Evolutionary conservation across 2,113 vertebrate species (phyloP), one percentile per base, ranked within the genome.

Genomic region (Vulpes ferrilata): DNA sequence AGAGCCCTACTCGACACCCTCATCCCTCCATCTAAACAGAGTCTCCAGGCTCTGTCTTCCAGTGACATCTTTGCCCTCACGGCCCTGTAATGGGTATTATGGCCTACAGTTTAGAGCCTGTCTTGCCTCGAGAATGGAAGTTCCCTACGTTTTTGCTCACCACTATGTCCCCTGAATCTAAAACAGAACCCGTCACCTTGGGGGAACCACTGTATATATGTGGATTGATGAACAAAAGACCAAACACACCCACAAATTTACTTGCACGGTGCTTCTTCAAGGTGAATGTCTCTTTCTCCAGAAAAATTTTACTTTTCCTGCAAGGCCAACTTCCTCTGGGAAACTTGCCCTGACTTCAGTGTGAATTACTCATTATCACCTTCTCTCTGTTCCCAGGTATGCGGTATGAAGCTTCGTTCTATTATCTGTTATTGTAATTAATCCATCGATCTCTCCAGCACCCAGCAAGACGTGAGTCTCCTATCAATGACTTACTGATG

Each of bases 71-170:
- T 27, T 9, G 4, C 11, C 81, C 35, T 74, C 10, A 11, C 2
- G 6, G 27, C 4, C 43, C 17, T 55, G 17, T 15, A 13, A 15
- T 0, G 10, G 25, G 53, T 32, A 10, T 11, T 11, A 0, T 5
- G 2, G 15, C 20, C 20, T 64, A 16, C 32, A 30, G n/a, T 5
- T 92, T 11, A 0, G 20, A 1, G 5, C 4, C 22, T 5, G 1
- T 19, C 88, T 30, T 65, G 20, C 69, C 78, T 83, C 25, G 65
- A n/a, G 22, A 53, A 20, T 30, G 8, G 17, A 19, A 64, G 17
- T 32, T 35, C 12, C 30, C 69, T 0, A 11, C 11, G n/a, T 1
- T 59, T 79, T 30, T 53, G 6, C 1, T 19, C 22, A 78, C 9
- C 17, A 32, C 10, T 32, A 12, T 43, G 20, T 76, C 9, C 55